Base-by-base conservation (phyloP, 2,888 invertebrate genomes). In the Aphodius granarius region DNA sequence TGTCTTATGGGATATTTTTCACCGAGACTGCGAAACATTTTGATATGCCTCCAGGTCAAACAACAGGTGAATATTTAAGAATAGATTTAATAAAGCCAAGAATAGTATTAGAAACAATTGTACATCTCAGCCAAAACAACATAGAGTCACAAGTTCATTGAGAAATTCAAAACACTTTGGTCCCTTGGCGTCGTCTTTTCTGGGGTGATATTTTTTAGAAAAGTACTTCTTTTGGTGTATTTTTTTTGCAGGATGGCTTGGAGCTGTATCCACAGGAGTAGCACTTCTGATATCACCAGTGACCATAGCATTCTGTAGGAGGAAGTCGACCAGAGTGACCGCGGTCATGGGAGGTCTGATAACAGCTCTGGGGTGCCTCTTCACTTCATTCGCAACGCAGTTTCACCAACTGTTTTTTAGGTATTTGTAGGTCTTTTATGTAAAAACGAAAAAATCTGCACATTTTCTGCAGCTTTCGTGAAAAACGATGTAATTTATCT, bases 331-430 rank as follows among this genome's bases (percentile, higher is more conserved):
- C n/a, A 91, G 96, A 76, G 92, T 96, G 79, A 94, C 95, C 9
- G 96, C 95, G 2, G 95, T 96, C 72, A 92, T 96, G 83, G 96
- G 96, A 72, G 96, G 96, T 6, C 90, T 96, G 78, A 92, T 96
- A 73, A 94, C 95, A 43, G 95, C 95, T 2, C 90, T 96, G 17
- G 96, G 95, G 72, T 95, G 95, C 84, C 92, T 96, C 79, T 96
- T 96, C 88, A 94, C 96, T 6, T 95, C 95, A 76, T 97, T 96
- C 86, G 96, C 96, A 76, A 93, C 94, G 76, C 94, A 96, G 87
- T 94, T 95, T 85, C 95, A 96, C 88, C 96, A 97, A 86, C 90
- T 96, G 77, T 95, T 95, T 89, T 94, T 96, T 90, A 95, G 95
- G 88, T 95, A 94, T 84, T 17, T 64, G 18, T 5, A 17, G 18